Percentiles rank a stretch among this genome's conserved stretches.
These are phyloP conservation scores for Nestor notabilis DNA, from an alignment of 2,113 vertebrate genomes.

Conservation along the genomic window DNA sequence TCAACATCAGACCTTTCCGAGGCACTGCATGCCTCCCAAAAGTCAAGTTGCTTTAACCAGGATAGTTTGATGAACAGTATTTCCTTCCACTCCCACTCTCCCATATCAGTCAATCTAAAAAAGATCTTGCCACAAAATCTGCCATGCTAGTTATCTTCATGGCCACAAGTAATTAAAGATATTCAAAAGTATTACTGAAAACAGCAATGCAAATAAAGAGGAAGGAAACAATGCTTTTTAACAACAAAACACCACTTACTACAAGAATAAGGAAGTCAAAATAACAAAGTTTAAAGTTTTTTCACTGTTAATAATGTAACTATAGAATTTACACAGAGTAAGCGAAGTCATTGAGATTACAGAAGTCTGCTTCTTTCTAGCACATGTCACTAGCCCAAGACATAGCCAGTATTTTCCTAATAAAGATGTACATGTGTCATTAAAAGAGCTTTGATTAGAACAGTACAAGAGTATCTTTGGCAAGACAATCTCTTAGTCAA, in stretches of 20 bases:
- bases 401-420: accelerated
- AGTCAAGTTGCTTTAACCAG: background rate
- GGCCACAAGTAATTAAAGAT: background rate
- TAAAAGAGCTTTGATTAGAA: background rate
- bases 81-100: background rate
- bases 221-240: background rate
- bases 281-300: background rate
- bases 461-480: background rate
- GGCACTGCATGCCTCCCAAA: background rate
- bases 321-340: background rate
- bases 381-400: background rate
- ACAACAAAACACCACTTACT: background rate
- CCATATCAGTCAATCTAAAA: background rate
- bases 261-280: background rate
- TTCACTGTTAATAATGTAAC: background rate
- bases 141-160: background rate
- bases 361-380: background rate
- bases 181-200: background rate
- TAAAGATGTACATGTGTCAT: background rate
- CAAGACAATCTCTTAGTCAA: background rate
- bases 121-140: background rate
- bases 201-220: background rate
- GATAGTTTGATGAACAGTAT: background rate
- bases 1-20: background rate
- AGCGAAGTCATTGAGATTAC: background rate